Evolutionary conservation across 2,888 invertebrate species (phyloP).

Genomic region (Laspeyria flexula): DNA sequence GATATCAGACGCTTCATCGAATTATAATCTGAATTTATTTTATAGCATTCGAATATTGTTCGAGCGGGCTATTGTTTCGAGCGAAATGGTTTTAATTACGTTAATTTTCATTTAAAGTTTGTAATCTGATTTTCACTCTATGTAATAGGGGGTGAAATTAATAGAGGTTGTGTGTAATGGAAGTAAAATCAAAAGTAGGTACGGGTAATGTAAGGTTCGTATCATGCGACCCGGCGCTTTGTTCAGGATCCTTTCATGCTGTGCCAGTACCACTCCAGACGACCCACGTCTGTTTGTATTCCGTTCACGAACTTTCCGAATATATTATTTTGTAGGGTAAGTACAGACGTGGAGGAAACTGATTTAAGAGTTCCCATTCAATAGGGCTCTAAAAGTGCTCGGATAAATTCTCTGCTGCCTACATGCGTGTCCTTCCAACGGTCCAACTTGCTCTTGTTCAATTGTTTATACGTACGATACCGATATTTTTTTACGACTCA

Average conservation of each 20-base stretch:
- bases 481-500: conserved; percentile 1
- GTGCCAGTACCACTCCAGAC: conserved; percentile 66
- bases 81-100: conserved; percentile 44
- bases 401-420: conserved; percentile 56
- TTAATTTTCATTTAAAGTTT: conserved; percentile 45
- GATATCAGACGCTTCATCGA: conserved; percentile 51
- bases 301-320: conserved; percentile 80
- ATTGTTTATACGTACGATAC: conserved; percentile 41
- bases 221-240: conserved; percentile 67
- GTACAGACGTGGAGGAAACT: conserved; percentile 74
- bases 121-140: conserved; percentile 39
- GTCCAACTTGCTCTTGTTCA: conserved; percentile 46
- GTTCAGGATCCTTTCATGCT: conserved; percentile 70
- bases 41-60: conserved; percentile 41
- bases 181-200: conserved; percentile 45
- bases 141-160: conserved; percentile 39
- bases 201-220: conserved; percentile 54
- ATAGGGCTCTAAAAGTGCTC: conserved; percentile 64
- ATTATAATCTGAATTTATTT: conserved; percentile 46
- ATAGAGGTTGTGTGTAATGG: conserved; percentile 41
- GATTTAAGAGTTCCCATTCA: conserved; percentile 77
- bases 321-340: conserved; percentile 76
- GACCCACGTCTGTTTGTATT: conserved; percentile 76
- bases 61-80: conserved; percentile 35
- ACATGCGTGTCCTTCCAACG: conserved; percentile 48